Evolutionary conservation across 2,797 vertebrate species (phyloP), one percentile per base, ranked within the genome.

Genomic region (Amphiprion clarkii): DNA sequence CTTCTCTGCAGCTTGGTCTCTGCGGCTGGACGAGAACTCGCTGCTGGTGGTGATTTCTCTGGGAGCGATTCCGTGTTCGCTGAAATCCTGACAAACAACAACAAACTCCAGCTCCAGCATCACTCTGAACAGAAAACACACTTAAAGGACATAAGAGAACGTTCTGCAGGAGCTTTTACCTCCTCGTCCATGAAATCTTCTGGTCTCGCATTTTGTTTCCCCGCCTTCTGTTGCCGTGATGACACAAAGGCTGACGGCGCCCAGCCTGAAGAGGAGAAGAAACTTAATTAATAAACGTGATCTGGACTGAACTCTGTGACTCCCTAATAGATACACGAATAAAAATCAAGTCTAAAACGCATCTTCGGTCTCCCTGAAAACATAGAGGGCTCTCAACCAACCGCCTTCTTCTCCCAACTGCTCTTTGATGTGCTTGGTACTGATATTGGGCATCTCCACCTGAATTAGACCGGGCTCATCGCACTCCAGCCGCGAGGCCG

Each of bases 151-250:
- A 7, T 31, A 3, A 31, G 31, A 31, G 31, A 31, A 31, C 16
- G 0, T 52, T 27, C 27, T 27, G 27, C 27, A 27, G 27, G 27
- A 27, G 27, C 27, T 27, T 27, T 21, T 25, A 99, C 98, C 96
- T 99, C 98, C 67, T 99, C 97, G 68, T 99, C 98, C 98, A 99
- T 99, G 81, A 98, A 99, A 72, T 99, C 97, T 71, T 98, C 97
- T 0, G 97, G 97, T 48, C 94, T 93, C 75, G 89, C 81, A 73
- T 89, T 0, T 0, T 94, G 92, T 71, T 82, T 95, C 7, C 95
- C 97, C 25, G 96, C 95, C 88, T 97, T 97, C 79, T 96, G 96
- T 82, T 97, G 95, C 52, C 97, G 94, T 6, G 97, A 98, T 0
- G 98, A 99, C 23, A 97, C 81, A 71, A 98, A 99, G 6, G 95